Conservation (phyloP, 2,797 vertebrate species). For the Orientallactaga sibirica region DNA sequence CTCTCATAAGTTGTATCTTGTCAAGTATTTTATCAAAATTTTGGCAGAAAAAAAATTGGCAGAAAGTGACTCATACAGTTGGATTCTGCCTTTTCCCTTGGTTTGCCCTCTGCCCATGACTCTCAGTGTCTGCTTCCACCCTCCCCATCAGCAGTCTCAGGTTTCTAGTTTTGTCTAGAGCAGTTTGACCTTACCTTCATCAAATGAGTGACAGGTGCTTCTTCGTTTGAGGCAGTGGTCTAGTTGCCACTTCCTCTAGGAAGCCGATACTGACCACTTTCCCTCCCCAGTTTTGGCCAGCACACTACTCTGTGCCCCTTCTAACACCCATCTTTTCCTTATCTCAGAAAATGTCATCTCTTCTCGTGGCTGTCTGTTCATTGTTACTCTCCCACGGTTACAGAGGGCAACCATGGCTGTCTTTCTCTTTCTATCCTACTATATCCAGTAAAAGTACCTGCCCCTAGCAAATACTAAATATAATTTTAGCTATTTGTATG, state of each 20-base stretch:
- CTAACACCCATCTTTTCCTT: neutral
- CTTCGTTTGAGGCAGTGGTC: neutral
- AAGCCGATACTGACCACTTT: neutral
- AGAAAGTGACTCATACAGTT: too few relatives aligned
- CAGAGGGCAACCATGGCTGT: rapidly evolving
- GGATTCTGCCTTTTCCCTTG: rapidly evolving
- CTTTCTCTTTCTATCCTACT: too few relatives aligned
- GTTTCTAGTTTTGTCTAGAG: neutral
- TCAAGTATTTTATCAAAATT: too few relatives aligned
- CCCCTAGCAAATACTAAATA: neutral
- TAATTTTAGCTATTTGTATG: neutral
- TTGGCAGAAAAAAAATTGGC: too few relatives aligned
- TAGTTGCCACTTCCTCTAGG: neutral
- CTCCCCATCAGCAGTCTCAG: neutral
- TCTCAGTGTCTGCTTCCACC: neutral
- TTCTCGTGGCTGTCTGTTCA: neutral
- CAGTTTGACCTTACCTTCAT: neutral
- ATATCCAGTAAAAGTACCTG: neutral
- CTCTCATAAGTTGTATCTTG: too few relatives aligned
- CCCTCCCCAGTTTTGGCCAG: neutral
- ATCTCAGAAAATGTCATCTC: too few relatives aligned
- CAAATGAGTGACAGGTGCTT: neutral
- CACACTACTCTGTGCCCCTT: neutral
- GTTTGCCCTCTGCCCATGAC: rapidly evolving
- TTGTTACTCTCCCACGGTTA: neutral